Base-by-base conservation (phyloP, 2,113 vertebrate genomes). In the Monopterus albus region DNA sequence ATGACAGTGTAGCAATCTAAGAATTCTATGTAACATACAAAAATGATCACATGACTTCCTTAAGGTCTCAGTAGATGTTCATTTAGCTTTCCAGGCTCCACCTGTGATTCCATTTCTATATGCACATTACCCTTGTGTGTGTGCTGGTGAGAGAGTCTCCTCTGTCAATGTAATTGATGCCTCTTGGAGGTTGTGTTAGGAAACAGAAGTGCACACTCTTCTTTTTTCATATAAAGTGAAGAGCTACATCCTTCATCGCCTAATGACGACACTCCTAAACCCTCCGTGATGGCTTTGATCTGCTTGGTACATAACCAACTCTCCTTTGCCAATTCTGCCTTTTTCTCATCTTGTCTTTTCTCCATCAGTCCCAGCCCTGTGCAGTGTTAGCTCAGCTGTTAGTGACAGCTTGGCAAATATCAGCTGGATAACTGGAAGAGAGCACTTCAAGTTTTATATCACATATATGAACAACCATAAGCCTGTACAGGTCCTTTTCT, bases 351-450 rank as follows among this genome's bases (percentile, higher is more conserved):
- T 56, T 3, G 9, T 75, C 66, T 72, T 42, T 60, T 38, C 53
- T 56, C 62, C 62, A 17, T 79, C 81, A 85, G 85, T 51, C 28
- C 56, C 76, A 1, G 60, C 66, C 69, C 46, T 86, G 72, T 79
- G 68, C 70, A 91, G 88, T 56, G 82, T 92, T 87, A 92, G 85
- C 75, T 86, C 78, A 65, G 88, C 87, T 58, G 87, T 90, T 83
- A 79, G 83, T 45, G 75, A 88, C 86, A 87, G 82, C 81, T 89
- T 82, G 69, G 91, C 88, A 84, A 93, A 94, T 84, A 91, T 92
- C 88, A 93, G 89, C 88, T 90, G 92, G 90, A 87, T 89, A 58
- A 77, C 79, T 20, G 85, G 72, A 72, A 87, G 74, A 68, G 84
- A 80, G 67, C 82, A 83, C 45, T 71, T 82, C 51, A 72, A 90